Evolutionary conservation across 2,797 vertebrate species (phyloP).

Genomic region (Hydrophis major): DNA sequence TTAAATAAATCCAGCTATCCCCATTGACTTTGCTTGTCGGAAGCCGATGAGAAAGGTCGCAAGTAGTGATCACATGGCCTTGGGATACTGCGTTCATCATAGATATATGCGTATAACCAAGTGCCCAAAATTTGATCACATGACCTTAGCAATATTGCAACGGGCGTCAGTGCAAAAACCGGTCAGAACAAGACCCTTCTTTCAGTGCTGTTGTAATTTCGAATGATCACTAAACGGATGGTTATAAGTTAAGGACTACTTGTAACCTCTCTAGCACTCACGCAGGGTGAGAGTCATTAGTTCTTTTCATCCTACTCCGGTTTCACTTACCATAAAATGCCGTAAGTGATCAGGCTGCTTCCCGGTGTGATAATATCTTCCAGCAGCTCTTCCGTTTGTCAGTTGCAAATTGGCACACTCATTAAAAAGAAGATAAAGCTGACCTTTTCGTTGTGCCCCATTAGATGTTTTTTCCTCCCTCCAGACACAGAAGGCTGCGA

Average conservation of each 20-base stretch:
- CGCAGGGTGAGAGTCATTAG: not conserved
- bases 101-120: not conserved
- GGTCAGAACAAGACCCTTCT: not conserved
- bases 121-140: not conserved
- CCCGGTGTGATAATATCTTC: not conserved
- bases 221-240: not conserved
- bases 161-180: not conserved
- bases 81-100: not conserved
- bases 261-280: not conserved
- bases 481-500: constrained; percentile 93
- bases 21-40: too few relatives aligned
- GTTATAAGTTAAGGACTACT: not conserved
- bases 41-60: too few relatives aligned
- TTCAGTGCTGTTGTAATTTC: not conserved
- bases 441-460: not conserved
- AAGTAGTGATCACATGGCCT: not conserved
- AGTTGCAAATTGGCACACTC: not conserved
- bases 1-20: too few relatives aligned
- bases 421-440: not conserved
- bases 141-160: not conserved
- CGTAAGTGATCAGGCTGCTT: not conserved
- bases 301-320: not conserved
- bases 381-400: not conserved
- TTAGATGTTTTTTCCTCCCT: not conserved
- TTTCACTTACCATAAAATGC: not conserved